These are phyloP conservation scores for Ephestia elutella DNA, from an alignment of 1,140 invertebrate species.

Conservation along the genomic window DNA sequence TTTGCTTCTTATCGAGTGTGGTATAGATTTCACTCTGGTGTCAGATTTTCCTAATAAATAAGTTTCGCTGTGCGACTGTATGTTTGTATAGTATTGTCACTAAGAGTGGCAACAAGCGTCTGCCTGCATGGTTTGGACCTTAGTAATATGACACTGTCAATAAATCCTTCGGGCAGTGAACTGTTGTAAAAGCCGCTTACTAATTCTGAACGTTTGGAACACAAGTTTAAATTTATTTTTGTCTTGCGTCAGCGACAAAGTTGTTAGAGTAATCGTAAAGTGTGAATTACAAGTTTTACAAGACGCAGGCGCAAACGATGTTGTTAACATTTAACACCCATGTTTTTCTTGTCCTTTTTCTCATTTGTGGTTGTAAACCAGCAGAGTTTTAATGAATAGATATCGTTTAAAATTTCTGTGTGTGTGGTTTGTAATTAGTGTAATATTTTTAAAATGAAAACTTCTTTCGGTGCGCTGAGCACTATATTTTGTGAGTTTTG, in stretches of 20 bases:
- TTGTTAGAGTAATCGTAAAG: background rate
- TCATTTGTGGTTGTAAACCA: background rate
- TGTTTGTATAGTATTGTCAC: no score
- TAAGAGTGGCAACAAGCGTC: background rate
- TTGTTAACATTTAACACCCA: background rate
- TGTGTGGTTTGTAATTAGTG: no score
- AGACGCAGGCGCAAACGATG: background rate
- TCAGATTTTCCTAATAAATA: no score
- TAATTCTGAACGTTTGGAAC: conserved; percentile 11
- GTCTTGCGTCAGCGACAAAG: background rate
- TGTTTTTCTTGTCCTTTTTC: background rate
- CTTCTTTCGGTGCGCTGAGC: no score
- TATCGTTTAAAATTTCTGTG: background rate
- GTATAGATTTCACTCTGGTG: no score
- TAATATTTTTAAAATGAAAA: no score
- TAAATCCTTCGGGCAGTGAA: conserved; percentile 24
- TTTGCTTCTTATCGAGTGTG: no score
- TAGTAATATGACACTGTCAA: conserved; percentile 17
- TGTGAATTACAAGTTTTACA: background rate
- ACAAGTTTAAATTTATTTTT: conserved; percentile 9
- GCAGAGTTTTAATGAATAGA: background rate
- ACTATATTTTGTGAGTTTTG: no score
- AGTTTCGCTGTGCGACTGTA: no score
- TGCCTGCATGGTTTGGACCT: background rate
- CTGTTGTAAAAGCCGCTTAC: conserved; percentile 19